phyloP scores from a whole-genome alignment of 2,888 invertebrate genomes.

The Glyphotaelius pellucidus region DNA sequence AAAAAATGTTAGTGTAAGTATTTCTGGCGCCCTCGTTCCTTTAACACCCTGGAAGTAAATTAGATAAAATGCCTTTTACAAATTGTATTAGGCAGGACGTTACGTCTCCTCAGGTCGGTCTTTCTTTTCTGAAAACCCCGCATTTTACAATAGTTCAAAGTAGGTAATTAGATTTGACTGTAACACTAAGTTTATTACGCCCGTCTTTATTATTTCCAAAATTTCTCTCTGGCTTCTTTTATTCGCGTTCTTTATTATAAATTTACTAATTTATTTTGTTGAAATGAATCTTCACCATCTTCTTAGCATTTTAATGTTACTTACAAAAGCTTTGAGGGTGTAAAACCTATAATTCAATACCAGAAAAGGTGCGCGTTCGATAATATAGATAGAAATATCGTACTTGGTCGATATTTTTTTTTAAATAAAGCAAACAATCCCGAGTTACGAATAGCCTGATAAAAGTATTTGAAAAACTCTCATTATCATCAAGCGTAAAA shows the following conservation, averaged over 20 bases:
- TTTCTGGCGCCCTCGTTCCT: not conserved
- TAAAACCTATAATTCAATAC: too few relatives aligned
- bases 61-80: not conserved
- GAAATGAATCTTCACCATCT: not conserved
- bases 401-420: too few relatives aligned
- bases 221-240: not conserved
- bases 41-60: not conserved
- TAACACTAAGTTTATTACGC: not conserved
- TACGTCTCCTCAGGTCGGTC: not conserved
- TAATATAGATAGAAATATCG: too few relatives aligned
- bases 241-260: not conserved
- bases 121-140: not conserved
- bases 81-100: not conserved
- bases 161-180: not conserved
- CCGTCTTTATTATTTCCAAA: not conserved
- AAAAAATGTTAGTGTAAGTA: not conserved
- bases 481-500: too few relatives aligned
- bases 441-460: too few relatives aligned
- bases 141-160: not conserved
- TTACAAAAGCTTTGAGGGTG: too few relatives aligned
- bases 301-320: not conserved
- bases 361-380: too few relatives aligned
- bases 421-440: too few relatives aligned
- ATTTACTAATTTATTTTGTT: not conserved
- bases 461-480: too few relatives aligned